phyloP scores from a whole-genome alignment of 2,113 vertebrate genomes.

The Pontoporia blainvillei region DNA sequence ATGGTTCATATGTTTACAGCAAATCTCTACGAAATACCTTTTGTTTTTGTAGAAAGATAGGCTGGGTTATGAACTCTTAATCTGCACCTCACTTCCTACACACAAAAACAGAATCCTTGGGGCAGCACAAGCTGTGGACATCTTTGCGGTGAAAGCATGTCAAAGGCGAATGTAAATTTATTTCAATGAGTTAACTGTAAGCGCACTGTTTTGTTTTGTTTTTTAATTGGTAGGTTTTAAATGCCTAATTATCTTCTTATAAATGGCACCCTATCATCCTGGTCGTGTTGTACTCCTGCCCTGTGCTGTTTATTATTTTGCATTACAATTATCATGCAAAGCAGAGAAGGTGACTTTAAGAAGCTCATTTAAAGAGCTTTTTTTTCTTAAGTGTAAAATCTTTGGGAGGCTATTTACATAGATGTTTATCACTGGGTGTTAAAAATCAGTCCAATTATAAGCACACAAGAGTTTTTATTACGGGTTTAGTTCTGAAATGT shows the following conservation, averaged over 20 bases:
- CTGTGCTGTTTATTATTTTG: constrained; percentile 78
- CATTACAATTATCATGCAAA: constrained; percentile 80
- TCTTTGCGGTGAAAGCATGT: constrained; percentile 48
- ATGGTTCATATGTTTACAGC: constrained; percentile 30
- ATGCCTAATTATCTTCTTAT: constrained; percentile 79
- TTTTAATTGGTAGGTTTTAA: constrained; percentile 79
- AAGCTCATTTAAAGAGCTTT: constrained; percentile 76
- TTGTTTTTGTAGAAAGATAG: constrained; percentile 47
- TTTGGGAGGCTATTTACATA: constrained; percentile 79
- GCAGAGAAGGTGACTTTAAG: constrained; percentile 81
- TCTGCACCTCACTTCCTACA: constrained; percentile 50
- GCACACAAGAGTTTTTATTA: constrained; percentile 79
- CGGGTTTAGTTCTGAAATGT: constrained; percentile 77
- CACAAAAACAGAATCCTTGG: constrained; percentile 57
- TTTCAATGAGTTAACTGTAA: constrained; percentile 74
- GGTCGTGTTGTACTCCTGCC: constrained; percentile 60
- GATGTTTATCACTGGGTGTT: constrained; percentile 76
- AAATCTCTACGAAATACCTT: constrained; percentile 40
- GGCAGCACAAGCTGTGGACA: constrained; percentile 34
- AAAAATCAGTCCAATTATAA: constrained; percentile 80
- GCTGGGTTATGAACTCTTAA: constrained; percentile 44
- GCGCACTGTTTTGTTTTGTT: neutral
- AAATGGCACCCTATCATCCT: constrained; percentile 76
- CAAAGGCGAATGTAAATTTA: constrained; percentile 66
- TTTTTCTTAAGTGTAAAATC: constrained; percentile 72